Evolutionary conservation across 2,113 vertebrate genomes (phyloP).

Genomic region (Neogale vison): DNA sequence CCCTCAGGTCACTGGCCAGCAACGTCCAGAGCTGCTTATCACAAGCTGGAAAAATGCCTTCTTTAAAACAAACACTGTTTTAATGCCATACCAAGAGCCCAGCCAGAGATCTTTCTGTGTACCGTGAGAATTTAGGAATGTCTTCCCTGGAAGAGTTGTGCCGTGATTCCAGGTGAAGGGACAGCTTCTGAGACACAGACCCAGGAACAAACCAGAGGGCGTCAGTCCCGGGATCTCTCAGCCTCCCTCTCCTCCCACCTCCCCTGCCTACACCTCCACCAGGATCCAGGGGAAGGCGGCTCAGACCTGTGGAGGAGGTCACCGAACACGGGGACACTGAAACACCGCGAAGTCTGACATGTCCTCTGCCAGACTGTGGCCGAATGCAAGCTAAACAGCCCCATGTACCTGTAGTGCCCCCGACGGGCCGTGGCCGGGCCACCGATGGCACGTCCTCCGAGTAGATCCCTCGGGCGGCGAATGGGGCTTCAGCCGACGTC

Average conservation of each 20-base stretch:
- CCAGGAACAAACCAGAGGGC: background rate
- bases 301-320: background rate
- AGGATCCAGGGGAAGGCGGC: background rate
- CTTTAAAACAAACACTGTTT: background rate
- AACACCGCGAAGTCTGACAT: too few relatives aligned
- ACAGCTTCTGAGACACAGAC: background rate
- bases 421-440: constrained; percentile 94
- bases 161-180: background rate
- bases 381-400: background rate
- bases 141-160: background rate
- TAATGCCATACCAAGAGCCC: background rate
- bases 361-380: background rate
- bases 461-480: constrained; percentile 90
- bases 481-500: constrained; percentile 85
- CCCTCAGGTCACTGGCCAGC: too few relatives aligned
- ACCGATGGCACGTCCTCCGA: constrained; percentile 91
- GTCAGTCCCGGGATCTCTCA: background rate
- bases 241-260: background rate
- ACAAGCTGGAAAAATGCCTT: background rate
- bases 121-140: background rate
- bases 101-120: background rate
- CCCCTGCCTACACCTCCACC: background rate
- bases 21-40: background rate
- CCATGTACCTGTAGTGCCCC: constrained; percentile 92
- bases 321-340: background rate